Percentiles rank a stretch among this genome's conserved stretches.
Evolutionary conservation across 37 sponge, comb jelly and placozoan species (phyloP).

Genomic region (Hormiphora californensis): DNA sequence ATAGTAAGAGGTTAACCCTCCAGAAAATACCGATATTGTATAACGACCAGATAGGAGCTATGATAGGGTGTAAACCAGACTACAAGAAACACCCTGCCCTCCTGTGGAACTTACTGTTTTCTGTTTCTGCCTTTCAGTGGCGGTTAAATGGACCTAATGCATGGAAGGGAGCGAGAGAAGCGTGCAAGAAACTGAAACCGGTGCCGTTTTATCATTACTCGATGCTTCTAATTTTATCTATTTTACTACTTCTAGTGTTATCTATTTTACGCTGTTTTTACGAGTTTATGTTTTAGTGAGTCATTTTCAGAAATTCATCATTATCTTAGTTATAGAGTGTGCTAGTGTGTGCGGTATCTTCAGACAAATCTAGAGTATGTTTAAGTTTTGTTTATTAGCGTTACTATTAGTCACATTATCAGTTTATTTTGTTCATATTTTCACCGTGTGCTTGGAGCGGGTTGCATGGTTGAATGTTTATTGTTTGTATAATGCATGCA

Average conservation of each 20-base stretch:
- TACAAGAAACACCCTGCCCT: constrained; percentile 12
- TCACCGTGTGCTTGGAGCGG: too few species aligned
- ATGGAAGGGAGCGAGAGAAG: constrained; percentile 3
- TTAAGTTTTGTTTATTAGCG: too few species aligned
- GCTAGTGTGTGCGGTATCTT: too few species aligned
- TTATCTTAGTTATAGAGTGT: too few species aligned
- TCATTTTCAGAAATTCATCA: too few species aligned
- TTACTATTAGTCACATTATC: too few species aligned
- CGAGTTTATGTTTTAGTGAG: too few species aligned
- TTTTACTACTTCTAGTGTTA: not conserved
- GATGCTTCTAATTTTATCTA: not conserved
- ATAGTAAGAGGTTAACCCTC: constrained; percentile 4
- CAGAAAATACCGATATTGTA: constrained; percentile 61
- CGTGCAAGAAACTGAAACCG: constrained; percentile 6
- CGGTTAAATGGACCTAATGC: not conserved
- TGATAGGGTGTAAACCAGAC: constrained; percentile 75
- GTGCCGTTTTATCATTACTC: constrained; percentile 7
- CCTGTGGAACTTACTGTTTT: constrained; percentile 11
- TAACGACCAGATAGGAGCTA: constrained; percentile 66
- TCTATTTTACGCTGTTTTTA: too few species aligned
- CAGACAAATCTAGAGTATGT: too few species aligned
- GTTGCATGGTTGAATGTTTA: too few species aligned
- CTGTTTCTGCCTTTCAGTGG: constrained; percentile 41
- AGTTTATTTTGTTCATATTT: too few species aligned
- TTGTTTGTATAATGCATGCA: too few species aligned